Evolutionary conservation across 2,888 invertebrate genomes (phyloP), one percentile per base, ranked within the genome.

Genomic region (Tridacna crocea): DNA sequence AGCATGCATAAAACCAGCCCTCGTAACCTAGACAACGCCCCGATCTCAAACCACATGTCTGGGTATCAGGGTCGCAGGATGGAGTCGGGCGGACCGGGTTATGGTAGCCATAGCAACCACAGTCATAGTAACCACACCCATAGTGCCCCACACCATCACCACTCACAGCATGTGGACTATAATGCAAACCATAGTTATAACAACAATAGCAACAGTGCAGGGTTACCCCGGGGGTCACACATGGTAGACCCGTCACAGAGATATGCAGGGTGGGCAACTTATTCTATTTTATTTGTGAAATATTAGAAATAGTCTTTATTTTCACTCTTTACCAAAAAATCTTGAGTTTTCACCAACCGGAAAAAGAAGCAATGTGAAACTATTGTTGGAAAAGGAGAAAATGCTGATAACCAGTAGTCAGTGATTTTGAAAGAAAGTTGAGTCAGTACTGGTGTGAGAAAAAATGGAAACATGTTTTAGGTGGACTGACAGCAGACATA

Each of bases 1-100:
- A 79, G 73, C 77, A 81, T 84, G 76, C 90, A 88, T 72, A 86
- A 90, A 80, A 88, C 88, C 82, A 91, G 91, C 89, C 90, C 90
- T 22, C 75, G 90, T 24, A 87, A 82, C 66, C 73, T 82, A 51
- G 90, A 89, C 70, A 82, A 81, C 63, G 48, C 85, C 17, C 85
- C 82, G 84, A 87, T 87, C 80, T 88, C 88, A 76, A 82, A 79
- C 70, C 81, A 84, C 68, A 70, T 58, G 55, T 65, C 61, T 46
- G 73, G 77, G n/a, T 75, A 82, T 65, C 83, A 79, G 61, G 72
- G 77, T 24, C 22, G 82, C 74, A 70, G 77, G 72, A 46, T 81
- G 79, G 60, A 72, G 60, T 36, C 48, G 74, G n/a, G 72, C 46
- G 15, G 77, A 36, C 26, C 72, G 51, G 68, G 58, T n/a, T 78